These are phyloP conservation scores for Microctonus brassicae DNA, from an alignment of 2,888 invertebrate genomes.

Conservation along the genomic window DNA sequence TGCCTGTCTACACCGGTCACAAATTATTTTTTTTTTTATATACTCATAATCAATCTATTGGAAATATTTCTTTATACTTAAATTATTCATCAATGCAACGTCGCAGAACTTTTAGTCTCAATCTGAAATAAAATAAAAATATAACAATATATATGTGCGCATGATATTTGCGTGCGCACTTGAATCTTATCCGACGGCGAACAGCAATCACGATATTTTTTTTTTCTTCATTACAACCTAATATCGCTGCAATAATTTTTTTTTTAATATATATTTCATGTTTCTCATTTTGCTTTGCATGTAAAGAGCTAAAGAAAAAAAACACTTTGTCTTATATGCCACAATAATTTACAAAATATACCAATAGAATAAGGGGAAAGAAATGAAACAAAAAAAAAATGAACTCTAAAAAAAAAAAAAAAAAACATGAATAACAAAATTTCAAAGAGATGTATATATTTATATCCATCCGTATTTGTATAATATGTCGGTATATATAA, in stretches of 20 bases:
- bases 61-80: neutral
- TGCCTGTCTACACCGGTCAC: neutral
- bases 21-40: neutral
- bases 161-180: no score
- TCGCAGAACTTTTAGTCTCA: neutral
- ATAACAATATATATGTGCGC: neutral
- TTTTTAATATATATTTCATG: no score
- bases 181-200: neutral
- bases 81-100: neutral
- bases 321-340: no score
- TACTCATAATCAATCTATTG: neutral
- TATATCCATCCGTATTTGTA: neutral
- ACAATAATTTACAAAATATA: neutral
- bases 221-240: no score
- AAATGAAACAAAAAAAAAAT: neutral
- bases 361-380: neutral
- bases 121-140: neutral
- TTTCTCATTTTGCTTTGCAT: no score
- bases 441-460: neutral
- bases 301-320: no score
- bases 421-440: neutral
- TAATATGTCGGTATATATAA: neutral
- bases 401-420: no score
- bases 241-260: no score
- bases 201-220: neutral